Evolutionary conservation across 2,113 vertebrate species (phyloP), one percentile per base, ranked within the genome.

Genomic region (Chaetura pelagica): DNA sequence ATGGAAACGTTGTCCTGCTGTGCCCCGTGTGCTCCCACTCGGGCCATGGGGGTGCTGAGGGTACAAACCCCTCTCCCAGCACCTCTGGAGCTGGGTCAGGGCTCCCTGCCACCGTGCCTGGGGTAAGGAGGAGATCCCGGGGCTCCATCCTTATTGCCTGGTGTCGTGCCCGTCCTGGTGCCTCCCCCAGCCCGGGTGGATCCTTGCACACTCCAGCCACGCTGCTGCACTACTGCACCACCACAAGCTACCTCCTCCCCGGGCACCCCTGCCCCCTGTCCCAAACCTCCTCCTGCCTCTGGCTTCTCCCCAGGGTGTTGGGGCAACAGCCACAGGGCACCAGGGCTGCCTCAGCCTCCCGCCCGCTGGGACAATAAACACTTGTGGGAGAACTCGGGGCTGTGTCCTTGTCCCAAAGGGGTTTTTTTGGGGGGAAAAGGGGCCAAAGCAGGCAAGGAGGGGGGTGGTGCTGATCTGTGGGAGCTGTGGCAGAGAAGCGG

Each of bases 211-310:
- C 69, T 71, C 84, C 49, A 84, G 77, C 64, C 42, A 3, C 19
- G 54, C 58, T 82, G 89, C 94, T 95, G 91, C 92, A 92, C 90
- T 82, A 79, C 78, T 79, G 90, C 74, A 91, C 51, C 71, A 71
- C 0, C 8, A 94, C 46, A 12, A 94, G 66, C 96, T 95, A 94
- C 96, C 94, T 96, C 94, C 85, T 87, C 48, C 74, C 10, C 0
- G 0, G 29, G 46, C 80, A 77, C 30, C 21, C 27, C 2, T 1
- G 27, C 4, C 40, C 35, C 0, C 46, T 21, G 42, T 46, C 42
- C 66, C 7, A 5, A 51, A 51, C n/a, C 57, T 74, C 34, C 72
- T 80, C 1, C 38, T 84, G 93, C 84, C 84, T 82, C 24, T 62
- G 58, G 46, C 86, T 67, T 55, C 72, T 68, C 55, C 69, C 51